Evolutionary conservation across 2,888 invertebrate species (phyloP), one percentile per base, ranked within the genome.

Genomic region (Oithona nana): DNA sequence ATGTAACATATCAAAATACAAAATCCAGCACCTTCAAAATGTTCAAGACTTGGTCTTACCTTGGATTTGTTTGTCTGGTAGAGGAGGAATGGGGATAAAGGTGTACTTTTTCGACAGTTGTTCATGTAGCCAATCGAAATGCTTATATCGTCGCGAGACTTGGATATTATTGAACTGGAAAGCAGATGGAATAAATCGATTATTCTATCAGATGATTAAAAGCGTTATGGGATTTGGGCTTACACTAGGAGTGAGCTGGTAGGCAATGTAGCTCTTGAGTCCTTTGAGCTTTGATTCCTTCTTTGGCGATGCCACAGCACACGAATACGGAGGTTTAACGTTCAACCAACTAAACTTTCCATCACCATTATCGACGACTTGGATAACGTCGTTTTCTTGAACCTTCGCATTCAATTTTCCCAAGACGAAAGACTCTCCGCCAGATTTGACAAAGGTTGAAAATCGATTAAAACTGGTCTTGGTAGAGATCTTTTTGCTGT

Each of bases 51-150:
- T n/a, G n/a, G n/a, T 67, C 67, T 66, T 69, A 78, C 80, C 81
- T 49, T 94, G 87, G 66, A 98, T 90, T 74, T 95, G 93, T 75
- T 98, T 98, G 72, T 97, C 97, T 13, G 98, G 98, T 66, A 98
- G 74, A 1, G 97, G 95, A 64, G 98, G 97, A 69, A 97, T 86
- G 1, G 94, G 90, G 69, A 97, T 84, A 61, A 94, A 80, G 67
- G 88, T 84, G 73, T 89, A 98, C 75, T 98, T 98, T 68, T 88
- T 89, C 69, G 85, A 84, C 66, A 98, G 76, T 68, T 94, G 80
- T 71, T 89, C 89, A 74, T 95, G 94, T 61, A 98, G 75, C 98
- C 98, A 98, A 77, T 98, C 97, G 75, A 98, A 98, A 74, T 97
- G 97, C 74, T 98, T 98, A 75, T 95, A 97, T 68, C 97, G 80